Percentiles rank a stretch among this genome's conserved stretches.
These are phyloP conservation scores for Botrylloides violaceus DNA, from an alignment of 23 tunicate species.

Conservation along the genomic window DNA sequence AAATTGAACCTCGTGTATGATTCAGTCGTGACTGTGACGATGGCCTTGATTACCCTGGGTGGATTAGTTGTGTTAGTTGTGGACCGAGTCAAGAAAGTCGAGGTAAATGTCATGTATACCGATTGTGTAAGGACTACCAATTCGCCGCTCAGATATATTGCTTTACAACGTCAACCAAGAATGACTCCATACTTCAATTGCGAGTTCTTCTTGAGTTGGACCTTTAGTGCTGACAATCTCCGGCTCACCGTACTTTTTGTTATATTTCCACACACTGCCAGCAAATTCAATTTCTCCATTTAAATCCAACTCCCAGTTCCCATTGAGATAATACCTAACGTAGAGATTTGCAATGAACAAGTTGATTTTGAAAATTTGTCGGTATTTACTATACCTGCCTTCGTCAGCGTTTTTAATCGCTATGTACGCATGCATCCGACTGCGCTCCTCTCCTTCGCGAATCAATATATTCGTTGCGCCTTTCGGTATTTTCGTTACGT, in stretches of 20 bases:
- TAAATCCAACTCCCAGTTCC: conserved; percentile 70
- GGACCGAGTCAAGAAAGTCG: too few relatives aligned
- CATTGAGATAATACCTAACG: conserved; percentile 75
- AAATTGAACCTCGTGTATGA: too few relatives aligned
- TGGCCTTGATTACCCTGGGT: too few relatives aligned
- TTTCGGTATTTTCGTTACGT: conserved; percentile 57
- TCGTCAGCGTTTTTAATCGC: too few relatives aligned
- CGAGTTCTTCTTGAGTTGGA: conserved; percentile 41
- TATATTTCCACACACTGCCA: conserved; percentile 68
- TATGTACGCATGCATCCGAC: neutral
- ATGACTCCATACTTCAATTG: conserved; percentile 41
- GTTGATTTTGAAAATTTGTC: too few relatives aligned
- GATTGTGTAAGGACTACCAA: too few relatives aligned
- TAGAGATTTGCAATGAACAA: too few relatives aligned
- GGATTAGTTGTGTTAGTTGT: too few relatives aligned
- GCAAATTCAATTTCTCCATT: conserved; percentile 48
- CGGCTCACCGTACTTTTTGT: conserved; percentile 30
- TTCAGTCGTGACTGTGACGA: too few relatives aligned
- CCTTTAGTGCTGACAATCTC: conserved; percentile 50
- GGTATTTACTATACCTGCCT: too few relatives aligned
- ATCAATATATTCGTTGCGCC: conserved; percentile 60
- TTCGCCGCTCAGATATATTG: too few relatives aligned
- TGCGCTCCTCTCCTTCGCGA: neutral
- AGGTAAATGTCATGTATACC: too few relatives aligned
- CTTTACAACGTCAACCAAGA: neutral